These are phyloP conservation scores for Parelbella ahira DNA, from an alignment of 2,888 invertebrate genomes.

Conservation along the genomic window DNA sequence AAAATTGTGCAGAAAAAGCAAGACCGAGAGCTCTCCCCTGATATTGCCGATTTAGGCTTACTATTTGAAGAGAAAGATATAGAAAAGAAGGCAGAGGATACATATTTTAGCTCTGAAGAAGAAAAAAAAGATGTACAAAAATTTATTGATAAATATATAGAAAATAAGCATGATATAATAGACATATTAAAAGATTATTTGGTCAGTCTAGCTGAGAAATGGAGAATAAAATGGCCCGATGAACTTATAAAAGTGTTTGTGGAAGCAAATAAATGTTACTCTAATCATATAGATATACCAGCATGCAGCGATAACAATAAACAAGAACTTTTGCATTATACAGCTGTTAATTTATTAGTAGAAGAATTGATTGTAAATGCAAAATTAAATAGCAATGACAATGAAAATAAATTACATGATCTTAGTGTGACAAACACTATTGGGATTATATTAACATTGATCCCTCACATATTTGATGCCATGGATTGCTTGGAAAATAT, in stretches of 20 bases:
- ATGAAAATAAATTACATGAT: slow-evolving; percentile 45
- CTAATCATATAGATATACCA: slow-evolving; percentile 66
- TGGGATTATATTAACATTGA: slow-evolving; percentile 54
- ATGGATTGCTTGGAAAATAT: slow-evolving; percentile 57
- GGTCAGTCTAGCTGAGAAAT: slow-evolving; percentile 79
- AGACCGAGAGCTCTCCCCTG: slow-evolving; percentile 79
- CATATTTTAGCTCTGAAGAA: slow-evolving; percentile 83
- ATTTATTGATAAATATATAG: slow-evolving; percentile 82
- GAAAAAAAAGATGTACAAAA: slow-evolving; percentile 83
- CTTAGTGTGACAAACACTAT: slow-evolving; percentile 59
- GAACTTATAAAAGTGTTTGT: slow-evolving; percentile 80
- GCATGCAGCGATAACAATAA: slow-evolving; percentile 55
- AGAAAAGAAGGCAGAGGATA: slow-evolving; percentile 9
- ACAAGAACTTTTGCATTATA: slow-evolving; percentile 56
- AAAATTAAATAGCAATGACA: slow-evolving; percentile 44
- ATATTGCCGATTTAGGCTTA: slow-evolving; percentile 82
- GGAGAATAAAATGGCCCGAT: slow-evolving; percentile 84
- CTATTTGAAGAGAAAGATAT: slow-evolving; percentile 75
- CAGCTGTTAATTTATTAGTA: slow-evolving; percentile 57
- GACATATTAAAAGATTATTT: slow-evolving; percentile 82
- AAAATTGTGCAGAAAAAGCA: slow-evolving; percentile 58
- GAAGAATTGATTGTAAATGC: slow-evolving; percentile 66
- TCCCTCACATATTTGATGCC: slow-evolving; percentile 57
- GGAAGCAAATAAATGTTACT: slow-evolving; percentile 80
- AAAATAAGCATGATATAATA: slow-evolving; percentile 78